phyloP scores from a whole-genome alignment of 1,140 invertebrate species.

The Antheraea pernyi region DNA sequence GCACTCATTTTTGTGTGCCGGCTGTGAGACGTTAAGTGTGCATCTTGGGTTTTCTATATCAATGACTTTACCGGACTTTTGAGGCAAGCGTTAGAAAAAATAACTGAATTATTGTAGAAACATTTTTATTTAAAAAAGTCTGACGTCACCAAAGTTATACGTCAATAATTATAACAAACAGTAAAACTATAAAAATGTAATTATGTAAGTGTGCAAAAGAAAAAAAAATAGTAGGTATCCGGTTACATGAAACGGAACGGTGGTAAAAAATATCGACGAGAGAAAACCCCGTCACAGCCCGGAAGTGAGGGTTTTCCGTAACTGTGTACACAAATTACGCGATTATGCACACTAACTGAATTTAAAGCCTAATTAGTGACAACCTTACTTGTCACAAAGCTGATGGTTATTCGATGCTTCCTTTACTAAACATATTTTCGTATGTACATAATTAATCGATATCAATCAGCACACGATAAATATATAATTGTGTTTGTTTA shows the following conservation, averaged over 20 bases:
- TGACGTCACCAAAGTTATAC: not conserved
- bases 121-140: not conserved
- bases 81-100: too few relatives aligned
- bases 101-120: not conserved
- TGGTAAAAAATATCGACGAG: not conserved
- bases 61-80: too few relatives aligned
- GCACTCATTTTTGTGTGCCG: too few relatives aligned
- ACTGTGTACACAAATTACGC: not conserved
- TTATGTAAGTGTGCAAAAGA: not conserved
- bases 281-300: not conserved
- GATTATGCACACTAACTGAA: not conserved
- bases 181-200: conserved; percentile 1
- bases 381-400: too few relatives aligned
- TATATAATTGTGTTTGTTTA: too few relatives aligned
- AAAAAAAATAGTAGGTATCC: not conserved
- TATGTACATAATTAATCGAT: too few relatives aligned
- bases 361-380: not conserved
- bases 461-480: too few relatives aligned
- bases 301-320: not conserved
- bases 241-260: not conserved
- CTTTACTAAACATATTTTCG: too few relatives aligned
- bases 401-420: too few relatives aligned
- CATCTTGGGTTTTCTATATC: too few relatives aligned
- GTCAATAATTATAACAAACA: not conserved
- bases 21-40: too few relatives aligned